These are phyloP conservation scores for Agriopis marginaria DNA, from an alignment of 2,888 invertebrate genomes.

Conservation along the genomic window DNA sequence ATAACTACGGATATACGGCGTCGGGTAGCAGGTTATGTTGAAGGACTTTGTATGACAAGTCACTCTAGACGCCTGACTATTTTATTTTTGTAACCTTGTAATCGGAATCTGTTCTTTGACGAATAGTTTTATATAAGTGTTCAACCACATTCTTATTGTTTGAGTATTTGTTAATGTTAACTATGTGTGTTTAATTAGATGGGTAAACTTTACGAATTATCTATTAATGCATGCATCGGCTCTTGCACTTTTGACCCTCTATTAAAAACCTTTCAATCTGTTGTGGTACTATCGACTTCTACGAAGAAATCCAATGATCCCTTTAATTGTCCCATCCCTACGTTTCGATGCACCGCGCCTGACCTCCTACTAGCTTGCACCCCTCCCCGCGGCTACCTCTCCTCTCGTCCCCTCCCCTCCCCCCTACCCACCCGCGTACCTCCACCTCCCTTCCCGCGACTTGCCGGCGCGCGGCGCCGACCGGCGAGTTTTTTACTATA, in stretches of 20 bases:
- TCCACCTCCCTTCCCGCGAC: slow-evolving; percentile 59
- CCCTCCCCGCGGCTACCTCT: slow-evolving; percentile 49
- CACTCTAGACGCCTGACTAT: slow-evolving; percentile 31
- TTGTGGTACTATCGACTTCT: not conserved
- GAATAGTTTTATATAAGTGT: not conserved
- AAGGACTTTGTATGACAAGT: slow-evolving; percentile 35
- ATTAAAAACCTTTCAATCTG: not conserved
- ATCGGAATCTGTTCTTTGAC: not conserved
- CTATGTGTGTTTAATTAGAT: too few relatives aligned
- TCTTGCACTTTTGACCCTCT: not conserved
- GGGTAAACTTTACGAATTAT: too few relatives aligned
- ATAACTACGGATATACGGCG: slow-evolving; percentile 31
- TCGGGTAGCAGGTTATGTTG: slow-evolving; percentile 33
- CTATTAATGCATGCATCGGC: not conserved
- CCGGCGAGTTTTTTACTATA: slow-evolving; percentile 56
- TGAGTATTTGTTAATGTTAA: too few relatives aligned
- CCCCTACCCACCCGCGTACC: slow-evolving; percentile 41
- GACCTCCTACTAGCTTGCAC: slow-evolving; percentile 67
- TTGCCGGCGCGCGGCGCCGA: slow-evolving; percentile 81
- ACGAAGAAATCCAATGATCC: not conserved
- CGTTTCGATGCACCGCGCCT: slow-evolving; percentile 70
- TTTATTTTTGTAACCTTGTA: slow-evolving; percentile 18
- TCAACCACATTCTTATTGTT: not conserved
- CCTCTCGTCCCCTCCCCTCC: slow-evolving; percentile 31
- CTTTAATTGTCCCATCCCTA: slow-evolving; percentile 49